These are phyloP conservation scores for Leucosticte australis DNA, from an alignment of 2,113 vertebrate genomes.

Conservation along the genomic window DNA sequence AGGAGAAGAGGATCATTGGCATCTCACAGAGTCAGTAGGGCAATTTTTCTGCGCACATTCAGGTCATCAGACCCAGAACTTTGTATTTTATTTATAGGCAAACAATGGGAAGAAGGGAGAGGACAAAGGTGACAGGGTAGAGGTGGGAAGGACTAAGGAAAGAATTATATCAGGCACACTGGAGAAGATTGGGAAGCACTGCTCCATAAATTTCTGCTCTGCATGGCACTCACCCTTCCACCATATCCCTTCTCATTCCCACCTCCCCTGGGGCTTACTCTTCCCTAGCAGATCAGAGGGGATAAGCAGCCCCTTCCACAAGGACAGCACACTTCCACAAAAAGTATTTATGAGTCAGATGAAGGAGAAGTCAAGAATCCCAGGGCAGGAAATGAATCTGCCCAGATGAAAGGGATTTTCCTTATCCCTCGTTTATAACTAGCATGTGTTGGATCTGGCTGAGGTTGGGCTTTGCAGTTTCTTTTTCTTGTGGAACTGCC, in stretches of 20 bases:
- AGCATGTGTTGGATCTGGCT: neutral
- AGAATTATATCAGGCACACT: neutral
- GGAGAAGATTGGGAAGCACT: neutral
- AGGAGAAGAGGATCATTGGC: neutral
- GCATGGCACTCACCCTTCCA: neutral
- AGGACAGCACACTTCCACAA: neutral
- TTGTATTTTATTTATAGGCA: neutral
- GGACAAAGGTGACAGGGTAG: neutral
- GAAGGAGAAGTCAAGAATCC: neutral
- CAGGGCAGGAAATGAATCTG: constrained; percentile 38
- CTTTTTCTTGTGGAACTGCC: constrained; percentile 8
- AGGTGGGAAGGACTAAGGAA: neutral
- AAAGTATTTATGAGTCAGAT: neutral
- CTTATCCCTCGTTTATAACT: neutral
- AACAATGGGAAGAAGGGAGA: neutral
- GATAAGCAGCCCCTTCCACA: neutral
- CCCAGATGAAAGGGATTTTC: constrained; percentile 4
- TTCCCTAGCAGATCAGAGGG: neutral
- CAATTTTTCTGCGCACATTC: neutral
- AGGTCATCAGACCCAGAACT: neutral
- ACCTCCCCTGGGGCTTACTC: neutral
- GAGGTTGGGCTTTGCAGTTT: neutral
- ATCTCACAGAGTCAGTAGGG: neutral
- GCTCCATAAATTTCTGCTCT: neutral
- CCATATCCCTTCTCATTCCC: neutral